Evolutionary conservation across 2,797 vertebrate genomes (phyloP), one percentile per base, ranked within the genome.

Genomic region (Pangasius mekongensis): DNA sequence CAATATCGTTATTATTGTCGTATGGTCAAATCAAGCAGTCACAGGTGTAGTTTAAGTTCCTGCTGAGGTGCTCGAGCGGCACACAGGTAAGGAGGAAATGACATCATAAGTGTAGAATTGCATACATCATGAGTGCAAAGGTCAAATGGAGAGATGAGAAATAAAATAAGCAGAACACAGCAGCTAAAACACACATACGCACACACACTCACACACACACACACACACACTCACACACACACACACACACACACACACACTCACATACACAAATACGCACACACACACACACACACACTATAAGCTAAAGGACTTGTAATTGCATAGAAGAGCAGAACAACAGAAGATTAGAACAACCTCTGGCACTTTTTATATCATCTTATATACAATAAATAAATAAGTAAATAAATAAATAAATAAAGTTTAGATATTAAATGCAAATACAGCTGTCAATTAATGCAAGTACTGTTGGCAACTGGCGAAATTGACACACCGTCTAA

Each of bases 41-140:
- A 3, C 13, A 78, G 76, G 14, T 33, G 9, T 13, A 13, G 39
- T 13, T 47, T 27, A 24, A 13, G 20, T 13, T 74, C 39, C 71
- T 43, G 1, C 22, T 10, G 71, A 47, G 71, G 39, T 2, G 39
- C 24, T 74, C 13, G 39, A 47, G 71, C 1, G 10, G 71, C 14
- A 36, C 20, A 56, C 52, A 56, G 33, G 30, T 60, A 8, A 64
- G 20, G 39, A 62, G 39, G 27, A 85, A 30, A 88, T 89, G 77
- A 83, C 76, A 87, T 80, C 86, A 81, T 39, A 49, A 36, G 30
- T 43, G 49, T 54, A 83, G 13, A 69, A 62, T n/a, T 71, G 43
- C 43, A 73, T 71, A 62, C 52, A 80, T 49, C 86, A 64, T 84
- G 67, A 60, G 54, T 5, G 18, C 49, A 7, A 36, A 64, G 24